Conservation (phyloP, 2,113 vertebrate genomes). For the Ramphastos sulfuratus region DNA sequence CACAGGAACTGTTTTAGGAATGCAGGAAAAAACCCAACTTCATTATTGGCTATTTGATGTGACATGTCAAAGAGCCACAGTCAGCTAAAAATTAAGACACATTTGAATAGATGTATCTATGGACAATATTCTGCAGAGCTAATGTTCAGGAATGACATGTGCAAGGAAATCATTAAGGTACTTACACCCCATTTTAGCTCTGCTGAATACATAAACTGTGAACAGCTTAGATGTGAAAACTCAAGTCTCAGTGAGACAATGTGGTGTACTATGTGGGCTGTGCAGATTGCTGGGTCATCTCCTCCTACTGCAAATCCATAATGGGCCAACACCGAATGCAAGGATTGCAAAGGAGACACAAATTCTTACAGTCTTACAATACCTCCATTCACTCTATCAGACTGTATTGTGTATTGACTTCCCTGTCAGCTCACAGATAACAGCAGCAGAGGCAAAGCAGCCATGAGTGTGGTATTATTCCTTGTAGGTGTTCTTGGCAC, state of each 20-base stretch:
- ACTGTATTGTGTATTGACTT: background rate
- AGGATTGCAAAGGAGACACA: background rate
- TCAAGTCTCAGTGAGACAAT: background rate
- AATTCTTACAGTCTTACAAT: background rate
- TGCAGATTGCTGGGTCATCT: background rate
- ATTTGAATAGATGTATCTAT: constrained; percentile 7
- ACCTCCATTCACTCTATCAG: background rate
- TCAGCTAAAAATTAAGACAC: background rate
- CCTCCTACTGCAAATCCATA: background rate
- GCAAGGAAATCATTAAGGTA: background rate
- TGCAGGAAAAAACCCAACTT: background rate
- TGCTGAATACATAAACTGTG: background rate
- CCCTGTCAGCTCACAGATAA: background rate
- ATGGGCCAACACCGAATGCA: background rate
- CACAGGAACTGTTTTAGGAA: background rate
- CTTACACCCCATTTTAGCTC: background rate
- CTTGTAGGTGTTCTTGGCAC: background rate
- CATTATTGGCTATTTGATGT: constrained; percentile 24
- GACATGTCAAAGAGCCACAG: constrained; percentile 33
- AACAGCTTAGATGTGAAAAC: background rate
- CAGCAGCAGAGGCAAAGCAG: background rate
- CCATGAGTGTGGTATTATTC: background rate
- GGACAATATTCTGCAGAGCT: background rate
- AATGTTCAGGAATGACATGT: background rate
- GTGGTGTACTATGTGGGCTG: background rate